These are phyloP conservation scores for Drosophila trapezifrons DNA, from an alignment of 1,140 invertebrate species.

Conservation along the genomic window DNA sequence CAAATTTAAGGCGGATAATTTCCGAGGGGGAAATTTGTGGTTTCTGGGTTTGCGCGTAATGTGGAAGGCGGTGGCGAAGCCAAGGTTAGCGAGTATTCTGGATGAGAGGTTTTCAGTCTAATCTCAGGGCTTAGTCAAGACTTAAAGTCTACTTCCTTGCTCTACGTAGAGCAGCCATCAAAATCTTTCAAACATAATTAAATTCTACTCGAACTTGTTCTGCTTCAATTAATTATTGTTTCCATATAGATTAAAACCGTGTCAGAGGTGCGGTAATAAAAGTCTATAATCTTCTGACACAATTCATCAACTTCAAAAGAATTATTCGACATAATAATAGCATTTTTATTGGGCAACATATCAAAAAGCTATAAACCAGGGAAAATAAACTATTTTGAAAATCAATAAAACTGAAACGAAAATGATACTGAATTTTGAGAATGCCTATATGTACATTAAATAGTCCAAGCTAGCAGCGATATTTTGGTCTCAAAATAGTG, in stretches of 20 bases:
- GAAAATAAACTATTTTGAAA: constrained; percentile 15
- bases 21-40: constrained; percentile 24
- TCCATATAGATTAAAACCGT: constrained; percentile 4
- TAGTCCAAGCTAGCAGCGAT: background rate
- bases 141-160: background rate
- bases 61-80: background rate
- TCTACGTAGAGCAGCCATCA: background rate
- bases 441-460: background rate
- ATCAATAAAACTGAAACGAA: background rate
- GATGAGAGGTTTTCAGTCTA: no score
- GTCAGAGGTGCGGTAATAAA: constrained; percentile 17
- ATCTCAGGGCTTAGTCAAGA: background rate
- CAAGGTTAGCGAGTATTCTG: background rate
- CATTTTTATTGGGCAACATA: constrained; percentile 24
- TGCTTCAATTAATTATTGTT: constrained; percentile 27
- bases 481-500: background rate
- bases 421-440: background rate
- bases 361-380: constrained; percentile 12
- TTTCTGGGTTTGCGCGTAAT: background rate
- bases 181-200: constrained; percentile 1
- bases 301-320: constrained; percentile 44
- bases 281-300: constrained; percentile 24
- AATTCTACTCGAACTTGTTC: constrained; percentile 8
- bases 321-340: constrained; percentile 23
- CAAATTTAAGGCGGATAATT: constrained; percentile 44